phyloP scores from a whole-genome alignment of 2,888 invertebrate genomes.

The Drosophila suboccidentalis region DNA sequence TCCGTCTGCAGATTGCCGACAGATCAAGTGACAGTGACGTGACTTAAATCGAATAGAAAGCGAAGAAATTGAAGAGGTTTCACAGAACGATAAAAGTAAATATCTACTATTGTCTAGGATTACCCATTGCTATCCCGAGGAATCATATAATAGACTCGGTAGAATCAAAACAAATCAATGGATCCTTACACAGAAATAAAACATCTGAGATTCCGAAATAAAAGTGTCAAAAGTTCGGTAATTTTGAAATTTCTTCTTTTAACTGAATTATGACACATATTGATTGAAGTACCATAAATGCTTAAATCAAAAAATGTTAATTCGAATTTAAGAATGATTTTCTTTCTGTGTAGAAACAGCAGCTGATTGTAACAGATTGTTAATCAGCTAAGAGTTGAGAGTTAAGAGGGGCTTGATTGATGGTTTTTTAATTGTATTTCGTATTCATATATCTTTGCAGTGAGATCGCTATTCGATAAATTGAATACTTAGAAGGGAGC shows the following conservation, averaged over 20 bases:
- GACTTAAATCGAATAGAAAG: constrained; percentile 22
- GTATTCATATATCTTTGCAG: constrained; percentile 7
- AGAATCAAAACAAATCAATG: background rate
- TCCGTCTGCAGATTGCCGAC: constrained; percentile 14
- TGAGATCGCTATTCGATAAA: constrained; percentile 9
- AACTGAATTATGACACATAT: no score
- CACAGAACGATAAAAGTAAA: background rate
- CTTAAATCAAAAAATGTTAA: no score
- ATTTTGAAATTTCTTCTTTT: no score
- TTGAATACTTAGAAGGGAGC: constrained; percentile 19
- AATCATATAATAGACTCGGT: background rate
- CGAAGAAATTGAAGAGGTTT: background rate
- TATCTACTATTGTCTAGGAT: constrained; percentile 1
- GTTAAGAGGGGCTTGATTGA: constrained; percentile 42
- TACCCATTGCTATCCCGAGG: background rate
- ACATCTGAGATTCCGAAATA: no score
- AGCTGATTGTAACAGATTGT: constrained; percentile 35
- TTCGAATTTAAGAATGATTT: no score
- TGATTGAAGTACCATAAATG: no score
- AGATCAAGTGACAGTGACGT: constrained; percentile 21
- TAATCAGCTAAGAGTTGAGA: constrained; percentile 10
- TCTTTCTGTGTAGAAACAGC: constrained; percentile 6
- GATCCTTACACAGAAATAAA: no score
- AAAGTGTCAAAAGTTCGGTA: no score
- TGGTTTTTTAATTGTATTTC: constrained; percentile 52